Percentiles rank a stretch among this genome's conserved stretches.
These are phyloP conservation scores for Bombus waltoni DNA, from an alignment of 1,140 invertebrate genomes.

Conservation along the genomic window DNA sequence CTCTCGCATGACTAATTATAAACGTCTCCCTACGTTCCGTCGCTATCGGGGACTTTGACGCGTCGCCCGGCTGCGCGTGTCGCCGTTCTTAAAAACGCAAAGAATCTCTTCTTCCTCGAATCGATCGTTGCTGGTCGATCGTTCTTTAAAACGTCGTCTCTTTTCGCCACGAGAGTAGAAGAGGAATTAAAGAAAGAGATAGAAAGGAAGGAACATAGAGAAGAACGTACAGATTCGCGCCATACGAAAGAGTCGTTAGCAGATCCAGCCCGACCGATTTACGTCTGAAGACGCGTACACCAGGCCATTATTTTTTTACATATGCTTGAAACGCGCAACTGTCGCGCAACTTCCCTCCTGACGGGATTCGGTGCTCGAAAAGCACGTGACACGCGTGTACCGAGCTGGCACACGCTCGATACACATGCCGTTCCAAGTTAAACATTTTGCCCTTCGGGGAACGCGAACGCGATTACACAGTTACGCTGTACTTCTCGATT, in stretches of 20 bases:
- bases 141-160: too few species aligned
- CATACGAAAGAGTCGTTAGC: not conserved
- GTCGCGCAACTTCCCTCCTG: not conserved
- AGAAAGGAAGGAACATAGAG: not conserved
- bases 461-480: slow-evolving; percentile 7
- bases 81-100: not conserved
- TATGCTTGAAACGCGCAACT: not conserved
- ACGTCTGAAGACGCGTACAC: not conserved
- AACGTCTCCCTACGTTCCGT: slow-evolving; percentile 44
- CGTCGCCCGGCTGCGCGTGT: slow-evolving; percentile 20
- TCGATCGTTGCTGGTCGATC: too few species aligned
- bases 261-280: not conserved
- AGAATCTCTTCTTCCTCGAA: too few species aligned
- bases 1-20: slow-evolving; percentile 58
- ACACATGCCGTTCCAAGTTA: slow-evolving; percentile 7
- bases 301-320: not conserved
- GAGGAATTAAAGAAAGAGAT: not conserved
- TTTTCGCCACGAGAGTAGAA: not conserved
- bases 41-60: slow-evolving; percentile 51
- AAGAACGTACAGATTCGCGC: not conserved
- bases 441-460: slow-evolving; percentile 25
- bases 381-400: slow-evolving; percentile 21
- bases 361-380: slow-evolving; percentile 1
- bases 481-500: not conserved
- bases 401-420: not conserved